Conservation (phyloP, 2,888 invertebrate genomes). For the Conus canariensis region DNA sequence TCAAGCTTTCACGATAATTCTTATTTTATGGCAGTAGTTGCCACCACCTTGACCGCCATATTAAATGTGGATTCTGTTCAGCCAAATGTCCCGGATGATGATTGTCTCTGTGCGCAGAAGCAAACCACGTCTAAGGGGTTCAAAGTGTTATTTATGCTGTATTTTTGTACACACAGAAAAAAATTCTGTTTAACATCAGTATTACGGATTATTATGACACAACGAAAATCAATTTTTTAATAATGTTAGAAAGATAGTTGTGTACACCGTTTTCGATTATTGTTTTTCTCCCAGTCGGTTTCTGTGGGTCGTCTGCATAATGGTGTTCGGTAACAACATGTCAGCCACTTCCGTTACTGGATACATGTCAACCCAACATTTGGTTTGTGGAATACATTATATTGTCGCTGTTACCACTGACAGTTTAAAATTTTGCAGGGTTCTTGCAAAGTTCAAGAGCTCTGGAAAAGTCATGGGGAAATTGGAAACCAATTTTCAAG, state of each 20-base stretch:
- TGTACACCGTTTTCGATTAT: background rate
- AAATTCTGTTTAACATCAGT: background rate
- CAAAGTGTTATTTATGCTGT: conserved; percentile 16
- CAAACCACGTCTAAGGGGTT: conserved; percentile 45
- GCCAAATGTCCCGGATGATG: conserved; percentile 73
- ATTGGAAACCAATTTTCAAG: no score
- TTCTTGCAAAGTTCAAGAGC: no score
- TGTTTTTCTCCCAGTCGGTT: background rate
- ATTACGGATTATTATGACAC: background rate
- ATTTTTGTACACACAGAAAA: background rate
- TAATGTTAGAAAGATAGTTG: background rate
- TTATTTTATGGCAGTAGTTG: conserved; percentile 67
- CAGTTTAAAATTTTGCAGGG: background rate
- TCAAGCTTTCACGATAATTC: conserved; percentile 58
- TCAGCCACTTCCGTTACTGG: background rate
- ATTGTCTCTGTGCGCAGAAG: conserved; percentile 63
- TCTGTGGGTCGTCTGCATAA: conserved; percentile 12
- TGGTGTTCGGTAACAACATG: background rate
- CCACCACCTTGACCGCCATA: conserved; percentile 78
- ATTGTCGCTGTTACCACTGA: no score
- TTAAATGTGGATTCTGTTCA: conserved; percentile 63
- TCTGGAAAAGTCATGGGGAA: no score
- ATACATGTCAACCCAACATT: background rate
- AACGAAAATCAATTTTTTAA: background rate
- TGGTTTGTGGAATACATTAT: no score